Evolutionary conservation across 2,797 vertebrate genomes (phyloP).

Genomic region (Alosa sapidissima): DNA sequence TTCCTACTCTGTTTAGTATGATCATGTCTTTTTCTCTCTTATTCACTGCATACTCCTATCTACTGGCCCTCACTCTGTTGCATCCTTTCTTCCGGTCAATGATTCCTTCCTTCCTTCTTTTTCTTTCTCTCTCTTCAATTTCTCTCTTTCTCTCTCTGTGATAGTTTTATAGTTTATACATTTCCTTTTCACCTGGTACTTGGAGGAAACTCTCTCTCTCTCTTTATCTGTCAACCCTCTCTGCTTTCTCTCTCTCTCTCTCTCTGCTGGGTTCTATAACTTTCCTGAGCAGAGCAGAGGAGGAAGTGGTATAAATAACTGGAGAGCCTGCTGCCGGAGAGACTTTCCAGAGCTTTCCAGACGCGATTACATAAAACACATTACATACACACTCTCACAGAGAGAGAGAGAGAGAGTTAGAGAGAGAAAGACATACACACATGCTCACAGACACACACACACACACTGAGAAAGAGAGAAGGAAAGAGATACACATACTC

Average conservation of each 20-base stretch:
- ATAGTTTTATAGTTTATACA: no score
- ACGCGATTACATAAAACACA: conserved; percentile 17
- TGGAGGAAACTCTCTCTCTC: no score
- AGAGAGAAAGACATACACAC: neutral
- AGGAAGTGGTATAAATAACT: conserved; percentile 14
- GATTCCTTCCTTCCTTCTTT: neutral
- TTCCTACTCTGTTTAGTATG: no score
- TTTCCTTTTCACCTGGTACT: no score
- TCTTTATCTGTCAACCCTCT: conserved; percentile 29
- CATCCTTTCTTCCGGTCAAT: no score
- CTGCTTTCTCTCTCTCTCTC: neutral
- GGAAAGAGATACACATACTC: neutral
- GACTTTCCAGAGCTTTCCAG: conserved; percentile 23
- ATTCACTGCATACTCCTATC: no score
- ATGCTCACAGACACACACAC: neutral
- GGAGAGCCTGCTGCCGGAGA: conserved; percentile 9
- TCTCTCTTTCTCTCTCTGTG: neutral
- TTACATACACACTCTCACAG: neutral
- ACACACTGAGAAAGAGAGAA: neutral
- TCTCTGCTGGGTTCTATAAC: neutral
- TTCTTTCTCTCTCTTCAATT: neutral
- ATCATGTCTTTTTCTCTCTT: no score
- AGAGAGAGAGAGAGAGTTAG: no score
- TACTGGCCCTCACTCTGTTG: no score
- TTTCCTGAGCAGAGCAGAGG: neutral